These are phyloP conservation scores for Clitarchus hookeri DNA, from an alignment of 2,888 invertebrate species.

Conservation along the genomic window DNA sequence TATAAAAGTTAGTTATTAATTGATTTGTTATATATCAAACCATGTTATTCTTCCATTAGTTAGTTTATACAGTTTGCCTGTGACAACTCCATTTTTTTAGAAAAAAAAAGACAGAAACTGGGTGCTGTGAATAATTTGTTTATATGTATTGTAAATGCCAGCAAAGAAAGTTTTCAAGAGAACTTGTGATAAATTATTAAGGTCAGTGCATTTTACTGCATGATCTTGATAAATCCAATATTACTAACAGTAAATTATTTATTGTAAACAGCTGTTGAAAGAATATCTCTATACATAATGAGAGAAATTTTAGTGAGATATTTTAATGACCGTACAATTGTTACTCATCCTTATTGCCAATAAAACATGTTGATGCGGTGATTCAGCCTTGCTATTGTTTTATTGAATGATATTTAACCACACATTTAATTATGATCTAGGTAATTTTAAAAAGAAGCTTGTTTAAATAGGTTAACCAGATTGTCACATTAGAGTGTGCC, in stretches of 20 bases:
- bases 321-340: not conserved
- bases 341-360: not conserved
- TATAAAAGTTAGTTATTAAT: no score
- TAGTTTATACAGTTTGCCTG: not conserved
- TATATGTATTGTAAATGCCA: constrained; percentile 6
- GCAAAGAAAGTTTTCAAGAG: not conserved
- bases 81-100: not conserved
- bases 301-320: constrained; percentile 24
- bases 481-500: no score
- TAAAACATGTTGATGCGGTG: not conserved
- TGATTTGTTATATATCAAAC: not conserved
- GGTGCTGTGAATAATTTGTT: not conserved
- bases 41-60: not conserved
- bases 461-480: no score
- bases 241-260: constrained; percentile 9
- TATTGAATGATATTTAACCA: no score
- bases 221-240: constrained; percentile 9
- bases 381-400: no score
- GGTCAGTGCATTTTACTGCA: not conserved
- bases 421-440: no score
- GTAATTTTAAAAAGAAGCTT: no score
- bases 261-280: not conserved
- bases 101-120: not conserved
- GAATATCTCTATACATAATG: not conserved
- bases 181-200: not conserved